Percentiles rank a stretch among this genome's conserved stretches.
Evolutionary conservation across 2,888 invertebrate genomes (phyloP).

Genomic region (Odontomyia ornata): DNA sequence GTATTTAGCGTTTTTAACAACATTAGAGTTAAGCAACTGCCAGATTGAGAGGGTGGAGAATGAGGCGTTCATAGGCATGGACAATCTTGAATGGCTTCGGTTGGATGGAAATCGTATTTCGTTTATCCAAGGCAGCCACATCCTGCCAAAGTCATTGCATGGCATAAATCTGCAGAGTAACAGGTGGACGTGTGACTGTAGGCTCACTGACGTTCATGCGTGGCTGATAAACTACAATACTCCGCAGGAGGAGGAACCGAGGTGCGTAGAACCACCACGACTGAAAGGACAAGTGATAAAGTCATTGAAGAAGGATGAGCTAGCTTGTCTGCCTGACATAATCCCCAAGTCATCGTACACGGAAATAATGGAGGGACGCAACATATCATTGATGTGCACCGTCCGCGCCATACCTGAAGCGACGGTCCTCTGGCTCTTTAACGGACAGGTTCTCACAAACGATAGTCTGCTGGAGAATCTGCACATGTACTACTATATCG

Average conservation of each 20-base stretch:
- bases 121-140: conserved; percentile 74
- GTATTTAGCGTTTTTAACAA: conserved; percentile 78
- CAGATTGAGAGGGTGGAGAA: conserved; percentile 79
- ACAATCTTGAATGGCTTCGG: conserved; percentile 83
- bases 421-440: conserved; percentile 83
- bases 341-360: conserved; percentile 78
- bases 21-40: conserved; percentile 83
- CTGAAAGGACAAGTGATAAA: conserved; percentile 75
- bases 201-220: conserved; percentile 76
- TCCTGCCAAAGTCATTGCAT: conserved; percentile 79
- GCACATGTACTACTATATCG: conserved; percentile 75
- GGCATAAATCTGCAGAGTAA: conserved; percentile 86
- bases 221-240: conserved; percentile 82
- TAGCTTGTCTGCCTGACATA: conserved; percentile 84
- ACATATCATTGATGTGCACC: conserved; percentile 81
- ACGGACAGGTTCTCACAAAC: conserved; percentile 81
- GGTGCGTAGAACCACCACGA: conserved; percentile 76
- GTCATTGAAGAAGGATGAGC: conserved; percentile 72
- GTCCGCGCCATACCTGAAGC: conserved; percentile 85
- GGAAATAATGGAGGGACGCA: conserved; percentile 82
- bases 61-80: conserved; percentile 82
- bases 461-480: conserved; percentile 75
- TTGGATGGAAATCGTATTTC: conserved; percentile 83
- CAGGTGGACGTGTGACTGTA: conserved; percentile 90
- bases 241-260: conserved; percentile 80